These are phyloP conservation scores for Noctua pronuba DNA, from an alignment of 2,888 invertebrate species.

Conservation along the genomic window DNA sequence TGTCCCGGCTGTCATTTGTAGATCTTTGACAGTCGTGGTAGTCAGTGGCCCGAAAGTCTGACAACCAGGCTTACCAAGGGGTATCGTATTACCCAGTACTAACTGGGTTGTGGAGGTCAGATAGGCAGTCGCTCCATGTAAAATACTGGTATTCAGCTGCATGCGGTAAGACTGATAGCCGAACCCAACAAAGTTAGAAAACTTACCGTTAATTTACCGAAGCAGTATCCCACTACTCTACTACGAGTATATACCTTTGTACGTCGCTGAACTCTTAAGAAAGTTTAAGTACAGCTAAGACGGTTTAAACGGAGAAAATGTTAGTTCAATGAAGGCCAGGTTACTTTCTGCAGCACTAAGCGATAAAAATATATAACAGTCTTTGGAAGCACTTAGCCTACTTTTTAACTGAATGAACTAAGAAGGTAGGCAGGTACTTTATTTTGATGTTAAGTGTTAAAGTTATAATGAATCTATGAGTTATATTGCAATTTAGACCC, in stretches of 20 bases:
- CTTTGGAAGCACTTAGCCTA: slow-evolving; percentile 34
- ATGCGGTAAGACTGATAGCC: too few species aligned
- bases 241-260: background rate
- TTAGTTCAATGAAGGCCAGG: slow-evolving; percentile 11
- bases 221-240: background rate
- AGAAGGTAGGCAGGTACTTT: slow-evolving; percentile 7
- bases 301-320: slow-evolving; percentile 26
- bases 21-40: too few species aligned
- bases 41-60: too few species aligned
- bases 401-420: slow-evolving; percentile 14
- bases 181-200: too few species aligned
- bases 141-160: too few species aligned
- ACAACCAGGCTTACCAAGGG: too few species aligned
- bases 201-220: too few species aligned
- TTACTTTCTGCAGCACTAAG: slow-evolving; percentile 37
- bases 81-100: too few species aligned
- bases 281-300: slow-evolving; percentile 1
- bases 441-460: background rate
- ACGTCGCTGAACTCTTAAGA: slow-evolving; percentile 13
- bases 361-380: slow-evolving; percentile 37
- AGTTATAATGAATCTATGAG: background rate
- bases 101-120: too few species aligned
- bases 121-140: too few species aligned
- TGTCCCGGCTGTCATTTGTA: too few species aligned
- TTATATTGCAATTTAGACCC: too few species aligned